These are phyloP conservation scores for Bimastos eiseni DNA, from an alignment of 2,888 invertebrate genomes.

Conservation along the genomic window DNA sequence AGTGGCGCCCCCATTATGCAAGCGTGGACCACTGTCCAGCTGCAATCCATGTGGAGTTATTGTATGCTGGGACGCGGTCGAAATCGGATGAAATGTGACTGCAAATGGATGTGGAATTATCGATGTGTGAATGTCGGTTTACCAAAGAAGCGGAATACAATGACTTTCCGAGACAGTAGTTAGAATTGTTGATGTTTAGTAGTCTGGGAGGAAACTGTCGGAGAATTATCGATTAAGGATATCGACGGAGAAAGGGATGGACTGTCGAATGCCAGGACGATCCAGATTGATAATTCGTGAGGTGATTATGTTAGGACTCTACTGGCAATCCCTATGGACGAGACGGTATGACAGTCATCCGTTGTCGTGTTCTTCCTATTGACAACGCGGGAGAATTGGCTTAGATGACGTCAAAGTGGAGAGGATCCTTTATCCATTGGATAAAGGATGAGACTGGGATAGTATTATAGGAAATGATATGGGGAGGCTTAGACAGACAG, in stretches of 20 bases:
- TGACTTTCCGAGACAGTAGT: background rate
- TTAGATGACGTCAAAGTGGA: background rate
- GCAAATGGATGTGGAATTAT: background rate
- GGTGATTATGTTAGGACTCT: background rate
- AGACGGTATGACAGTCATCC: background rate
- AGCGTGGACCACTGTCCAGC: background rate
- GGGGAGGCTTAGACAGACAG: background rate
- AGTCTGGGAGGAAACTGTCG: background rate
- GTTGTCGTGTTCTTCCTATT: background rate
- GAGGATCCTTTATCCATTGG: background rate
- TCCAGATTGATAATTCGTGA: background rate
- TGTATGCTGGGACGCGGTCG: background rate
- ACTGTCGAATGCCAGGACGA: background rate
- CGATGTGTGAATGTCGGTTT: background rate
- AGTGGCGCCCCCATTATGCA: background rate
- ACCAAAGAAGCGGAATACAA: background rate
- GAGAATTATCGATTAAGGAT: background rate
- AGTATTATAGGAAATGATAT: background rate
- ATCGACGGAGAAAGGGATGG: background rate
- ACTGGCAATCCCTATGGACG: background rate
- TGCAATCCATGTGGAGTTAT: background rate
- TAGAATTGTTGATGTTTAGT: background rate
- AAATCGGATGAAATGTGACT: slow-evolving; percentile 3
- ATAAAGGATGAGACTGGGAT: background rate
- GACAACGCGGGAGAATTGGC: background rate